phyloP scores from a whole-genome alignment of 2,113 vertebrate genomes.

The cat (Felis catus) region DNA sequence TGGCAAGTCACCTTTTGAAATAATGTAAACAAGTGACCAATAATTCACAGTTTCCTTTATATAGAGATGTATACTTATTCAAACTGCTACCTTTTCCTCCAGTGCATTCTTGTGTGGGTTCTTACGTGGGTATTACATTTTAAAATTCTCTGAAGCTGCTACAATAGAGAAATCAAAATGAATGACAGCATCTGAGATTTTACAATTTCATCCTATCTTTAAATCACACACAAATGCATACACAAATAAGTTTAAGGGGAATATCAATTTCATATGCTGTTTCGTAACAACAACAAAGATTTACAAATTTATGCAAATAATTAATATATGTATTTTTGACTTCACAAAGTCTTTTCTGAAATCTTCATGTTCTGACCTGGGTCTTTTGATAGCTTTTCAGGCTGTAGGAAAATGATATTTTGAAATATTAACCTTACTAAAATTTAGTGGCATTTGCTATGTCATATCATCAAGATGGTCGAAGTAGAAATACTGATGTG shows the following conservation, averaged over 20 bases:
- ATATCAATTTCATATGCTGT: slow-evolving; percentile 26
- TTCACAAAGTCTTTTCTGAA: slow-evolving; percentile 84
- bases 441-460: slow-evolving; percentile 79
- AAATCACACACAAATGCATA: neutral
- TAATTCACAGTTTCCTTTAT: slow-evolving; percentile 21
- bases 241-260: neutral
- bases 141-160: slow-evolving; percentile 48
- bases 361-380: slow-evolving; percentile 79
- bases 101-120: neutral
- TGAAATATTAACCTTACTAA: slow-evolving; percentile 80
- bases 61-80: slow-evolving; percentile 23
- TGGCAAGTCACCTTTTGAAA: slow-evolving; percentile 61
- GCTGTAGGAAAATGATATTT: slow-evolving; percentile 81
- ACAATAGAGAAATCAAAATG: slow-evolving; percentile 55
- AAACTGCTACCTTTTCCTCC: slow-evolving; percentile 39
- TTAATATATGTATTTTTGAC: slow-evolving; percentile 83
- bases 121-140: neutral
- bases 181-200: slow-evolving; percentile 44
- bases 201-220: neutral
- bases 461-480: slow-evolving; percentile 71
- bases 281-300: slow-evolving; percentile 44
- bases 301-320: slow-evolving; percentile 84
- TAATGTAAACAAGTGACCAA: slow-evolving; percentile 28
- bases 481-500: slow-evolving; percentile 70
- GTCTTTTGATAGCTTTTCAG: slow-evolving; percentile 84